Evolutionary conservation across 2,797 vertebrate genomes (phyloP).

Genomic region (Notoglanidium macrostoma): DNA sequence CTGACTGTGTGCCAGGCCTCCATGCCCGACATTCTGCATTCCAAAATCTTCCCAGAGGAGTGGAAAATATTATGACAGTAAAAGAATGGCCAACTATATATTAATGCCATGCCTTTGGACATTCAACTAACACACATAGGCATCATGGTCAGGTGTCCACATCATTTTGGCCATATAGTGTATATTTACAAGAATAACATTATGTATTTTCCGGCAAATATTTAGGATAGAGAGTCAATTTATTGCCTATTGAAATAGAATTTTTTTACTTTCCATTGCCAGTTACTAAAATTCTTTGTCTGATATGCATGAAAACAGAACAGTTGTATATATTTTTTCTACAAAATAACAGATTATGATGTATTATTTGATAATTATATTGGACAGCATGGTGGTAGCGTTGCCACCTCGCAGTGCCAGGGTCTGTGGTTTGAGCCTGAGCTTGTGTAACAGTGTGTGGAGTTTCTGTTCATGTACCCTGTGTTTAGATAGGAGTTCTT

Average conservation of each 20-base stretch:
- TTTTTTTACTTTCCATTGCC: neutral
- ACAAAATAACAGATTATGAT: neutral
- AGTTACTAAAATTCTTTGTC: neutral
- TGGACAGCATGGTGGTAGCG: neutral
- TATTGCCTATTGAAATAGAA: neutral
- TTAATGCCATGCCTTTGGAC: neutral
- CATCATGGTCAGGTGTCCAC: neutral
- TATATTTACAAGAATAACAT: neutral
- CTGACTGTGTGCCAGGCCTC: neutral
- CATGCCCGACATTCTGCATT: neutral
- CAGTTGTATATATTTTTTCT: neutral
- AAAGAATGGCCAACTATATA: neutral
- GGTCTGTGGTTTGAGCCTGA: constrained; percentile 2
- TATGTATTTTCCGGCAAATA: neutral
- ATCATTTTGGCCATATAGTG: neutral
- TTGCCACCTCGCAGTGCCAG: neutral
- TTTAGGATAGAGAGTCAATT: neutral
- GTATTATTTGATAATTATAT: neutral
- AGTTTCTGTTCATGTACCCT: neutral
- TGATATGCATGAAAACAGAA: neutral
- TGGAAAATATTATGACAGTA: neutral
- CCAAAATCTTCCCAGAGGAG: neutral
- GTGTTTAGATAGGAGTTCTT: neutral
- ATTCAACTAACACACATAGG: neutral
- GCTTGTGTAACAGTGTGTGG: neutral